Evolutionary conservation across 2,888 invertebrate species (phyloP), one percentile per base, ranked within the genome.

Genomic region (Lepidocyrtoides sp.): DNA sequence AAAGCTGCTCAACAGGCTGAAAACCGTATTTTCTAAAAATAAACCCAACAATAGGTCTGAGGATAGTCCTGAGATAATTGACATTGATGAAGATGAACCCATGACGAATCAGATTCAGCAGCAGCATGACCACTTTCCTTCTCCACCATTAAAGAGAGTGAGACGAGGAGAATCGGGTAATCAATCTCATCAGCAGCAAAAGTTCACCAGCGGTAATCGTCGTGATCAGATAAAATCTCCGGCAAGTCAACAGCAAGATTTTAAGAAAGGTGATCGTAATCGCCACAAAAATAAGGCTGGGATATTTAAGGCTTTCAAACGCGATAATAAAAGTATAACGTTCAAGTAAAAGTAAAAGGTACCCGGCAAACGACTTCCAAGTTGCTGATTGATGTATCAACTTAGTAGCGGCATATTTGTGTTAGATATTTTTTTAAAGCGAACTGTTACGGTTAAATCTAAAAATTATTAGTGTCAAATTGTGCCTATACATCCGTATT

Each of bases 1-100:
- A 20, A 91, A 91, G 23, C 23, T 91, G 8, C 23, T 91, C 12
- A 66, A 91, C 60, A 32, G 79, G 32, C 17, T 91, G 41, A 91
- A 91, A 63, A 91, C 86, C 44, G 36, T 26, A 36, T 86, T 86
- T 36, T 41, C 69, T 0, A 86, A 36, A 29, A 81, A 86, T 17
- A 82, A 69, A 29, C 1, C 26, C 0, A 10, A 57, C 12, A 54
- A 32, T 14, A 32, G 3, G 20, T 63, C 41, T 26, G 32, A 60
- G 2, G 48, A 75, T 0, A 36, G 4, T 51, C 3, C 10, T 2
- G 86, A 86, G 20, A 48, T 32, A 84, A 63, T 26, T 29, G 29
- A 63, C 12, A 1, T 63, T 4, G 63, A 63, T 1, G 26, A 63
- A 12, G 63, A 17, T 2, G 8, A 26, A 63, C 12, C 29, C 0